Evolutionary conservation across 1,140 invertebrate species (phyloP), one percentile per base, ranked within the genome.

Genomic region (Drosophila arawakana): DNA sequence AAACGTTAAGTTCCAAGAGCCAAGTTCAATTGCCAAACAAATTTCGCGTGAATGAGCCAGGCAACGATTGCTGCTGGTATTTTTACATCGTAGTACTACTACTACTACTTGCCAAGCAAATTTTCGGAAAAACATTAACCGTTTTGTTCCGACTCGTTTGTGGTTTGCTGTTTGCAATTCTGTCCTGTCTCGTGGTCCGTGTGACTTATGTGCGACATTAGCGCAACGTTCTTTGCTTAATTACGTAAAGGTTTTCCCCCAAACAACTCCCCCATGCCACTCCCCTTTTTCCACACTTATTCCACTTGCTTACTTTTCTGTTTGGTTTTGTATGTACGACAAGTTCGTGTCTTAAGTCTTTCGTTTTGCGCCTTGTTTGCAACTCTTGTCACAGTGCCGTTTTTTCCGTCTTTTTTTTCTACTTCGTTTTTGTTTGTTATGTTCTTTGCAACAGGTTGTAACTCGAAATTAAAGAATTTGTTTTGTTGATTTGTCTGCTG

Each of bases 21-120:
- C 90, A 91, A 91, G 90, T 91, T 91, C 90, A 91, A 90, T 91
- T 85, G 80, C 69, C 84, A 89, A 57, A 91, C 82, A 83, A 88
- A 88, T 88, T 88, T 89, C 85, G 84, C 84, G 85, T 84, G 85
- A 89, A 84, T 86, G 82, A 88, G 80, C 58, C 83, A 75, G 52
- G 58, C 60, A 78, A 66, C 47, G 63, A 59, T 60, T 72, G 50
- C 75, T 86, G 77, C 80, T 83, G 84, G 76, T 89, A 84, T 83
- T 88, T 82, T 59, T 61, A 37, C 44, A 43, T 72, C 59, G 61
- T 65, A 80, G 70, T 30, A 30, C 25, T 30, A 30, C 25, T 30
- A 30, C 25, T 30, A 30, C 25, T 30, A 80, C 75, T 76, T 82
- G 83, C 69, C 76, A 80, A 63, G 73, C 80, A 88, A 88, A 88